These are phyloP conservation scores for Tetranychus truncatus DNA, from an alignment of 2,888 invertebrate genomes.

Conservation along the genomic window DNA sequence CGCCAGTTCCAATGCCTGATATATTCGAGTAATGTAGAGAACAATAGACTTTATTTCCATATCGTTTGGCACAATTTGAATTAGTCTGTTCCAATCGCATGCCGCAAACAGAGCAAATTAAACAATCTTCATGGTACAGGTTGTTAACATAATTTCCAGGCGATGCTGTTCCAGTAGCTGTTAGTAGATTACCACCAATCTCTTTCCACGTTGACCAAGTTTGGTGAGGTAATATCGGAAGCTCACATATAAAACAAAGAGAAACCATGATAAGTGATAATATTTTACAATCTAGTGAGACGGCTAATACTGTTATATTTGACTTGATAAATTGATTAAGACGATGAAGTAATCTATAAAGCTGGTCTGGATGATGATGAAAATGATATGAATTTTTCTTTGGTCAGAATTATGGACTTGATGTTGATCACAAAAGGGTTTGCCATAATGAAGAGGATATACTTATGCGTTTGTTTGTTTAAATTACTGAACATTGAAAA, in stretches of 20 bases:
- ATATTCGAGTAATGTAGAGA: conserved; percentile 91
- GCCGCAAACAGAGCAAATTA: conserved; percentile 85
- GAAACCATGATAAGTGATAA: neutral
- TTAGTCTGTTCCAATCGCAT: conserved; percentile 48
- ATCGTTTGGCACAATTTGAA: conserved; percentile 36
- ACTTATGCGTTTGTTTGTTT: too few relatives aligned
- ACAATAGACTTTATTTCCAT: conserved; percentile 80
- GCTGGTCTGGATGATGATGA: too few relatives aligned
- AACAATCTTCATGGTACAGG: conserved; percentile 47
- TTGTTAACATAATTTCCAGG: conserved; percentile 14
- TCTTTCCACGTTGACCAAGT: conserved; percentile 26
- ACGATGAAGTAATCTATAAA: neutral
- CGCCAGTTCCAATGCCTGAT: conserved; percentile 50
- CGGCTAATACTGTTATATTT: neutral
- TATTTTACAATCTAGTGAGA: neutral
- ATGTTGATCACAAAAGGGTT: too few relatives aligned
- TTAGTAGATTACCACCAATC: conserved; percentile 14
- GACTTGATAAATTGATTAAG: neutral
- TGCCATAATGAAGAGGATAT: too few relatives aligned
- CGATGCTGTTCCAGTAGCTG: conserved; percentile 17
- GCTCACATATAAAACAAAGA: conserved; percentile 76
- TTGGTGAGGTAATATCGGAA: conserved; percentile 82
- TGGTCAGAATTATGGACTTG: too few relatives aligned
- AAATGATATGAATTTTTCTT: too few relatives aligned
- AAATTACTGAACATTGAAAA: neutral